Base-by-base conservation (phyloP, 2,888 invertebrate species). In the Mythimna impura region DNA sequence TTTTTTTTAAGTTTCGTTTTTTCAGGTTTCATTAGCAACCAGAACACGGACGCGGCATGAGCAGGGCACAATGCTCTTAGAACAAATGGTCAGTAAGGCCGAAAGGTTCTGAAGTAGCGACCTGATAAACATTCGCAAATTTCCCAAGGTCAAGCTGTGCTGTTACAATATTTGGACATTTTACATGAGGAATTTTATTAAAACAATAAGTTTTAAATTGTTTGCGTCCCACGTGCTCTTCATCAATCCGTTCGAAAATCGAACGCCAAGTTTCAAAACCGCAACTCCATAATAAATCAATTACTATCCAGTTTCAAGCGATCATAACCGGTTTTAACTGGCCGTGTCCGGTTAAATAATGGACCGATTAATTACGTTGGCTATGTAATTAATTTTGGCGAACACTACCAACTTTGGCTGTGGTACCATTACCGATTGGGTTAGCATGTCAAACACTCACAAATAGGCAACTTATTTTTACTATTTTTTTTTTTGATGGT, bases 361-460 rank as follows among this genome's bases (percentile, higher is more conserved):
- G 66, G 62, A 14, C 66, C 73, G 40, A 85, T 82, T 72, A 76
- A 82, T 83, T 68, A 84, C 66, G 54, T 60, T 52, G 43, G 62
- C 70, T 60, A 57, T 69, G 75, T 85, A 73, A 83, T 85, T 76
- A 76, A 83, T 83, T 83, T 66, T 79, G 58, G 67, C 52, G 57
- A 58, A 58, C n/a, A 61, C 62, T 66, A 71, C 63, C 65, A 76
- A 83, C 65, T 80, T 80, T 83, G 70, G 50, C 55, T 47, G 58
- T 30, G 73, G 71, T 43, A 58, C 63, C 66, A 82, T 79, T 83
- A 75, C 61, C n/a, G 70, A 62, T 71, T 62, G 40, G 14, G 34
- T 54, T 69, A 10, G 66, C 74, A 2, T 64, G 76, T 65, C 63
- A 67, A 43, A 71, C 4, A 76, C 30, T 50, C 12, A 60, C 17